Evolutionary conservation across 1,140 invertebrate genomes (phyloP).

Genomic region (Papilio polyxenes): DNA sequence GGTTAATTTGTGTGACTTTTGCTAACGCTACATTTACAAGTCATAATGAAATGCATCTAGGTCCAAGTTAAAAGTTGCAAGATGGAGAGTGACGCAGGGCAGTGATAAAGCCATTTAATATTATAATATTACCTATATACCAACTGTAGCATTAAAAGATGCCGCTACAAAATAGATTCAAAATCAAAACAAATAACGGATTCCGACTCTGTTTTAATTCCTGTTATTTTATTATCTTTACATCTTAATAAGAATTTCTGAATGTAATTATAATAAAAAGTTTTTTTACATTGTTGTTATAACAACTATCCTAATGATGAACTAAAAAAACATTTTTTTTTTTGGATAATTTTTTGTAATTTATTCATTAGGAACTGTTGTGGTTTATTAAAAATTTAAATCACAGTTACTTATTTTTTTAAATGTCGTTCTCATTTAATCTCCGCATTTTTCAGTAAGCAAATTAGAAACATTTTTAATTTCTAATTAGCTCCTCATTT

Average conservation of each 20-base stretch:
- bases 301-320: neutral
- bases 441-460: neutral
- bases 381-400: neutral
- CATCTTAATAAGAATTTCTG: slow-evolving; percentile 18
- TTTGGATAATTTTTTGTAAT: neutral
- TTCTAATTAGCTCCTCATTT: neutral
- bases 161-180: slow-evolving; percentile 10
- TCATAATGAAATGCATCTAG: slow-evolving; percentile 70
- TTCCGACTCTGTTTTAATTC: slow-evolving; percentile 9
- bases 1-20: slow-evolving; percentile 35
- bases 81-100: slow-evolving; percentile 53
- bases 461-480: neutral
- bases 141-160: slow-evolving; percentile 30
- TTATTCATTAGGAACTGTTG: neutral
- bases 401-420: neutral
- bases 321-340: neutral
- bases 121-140: slow-evolving; percentile 41
- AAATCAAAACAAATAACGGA: slow-evolving; percentile 21
- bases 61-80: slow-evolving; percentile 57
- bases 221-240: slow-evolving; percentile 14
- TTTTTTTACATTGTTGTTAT: neutral
- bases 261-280: slow-evolving; percentile 5
- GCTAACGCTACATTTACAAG: slow-evolving; percentile 57
- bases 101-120: slow-evolving; percentile 59
- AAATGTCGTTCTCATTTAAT: neutral